phyloP scores from a whole-genome alignment of 2,113 vertebrate genomes.

The Chitala chitala region DNA sequence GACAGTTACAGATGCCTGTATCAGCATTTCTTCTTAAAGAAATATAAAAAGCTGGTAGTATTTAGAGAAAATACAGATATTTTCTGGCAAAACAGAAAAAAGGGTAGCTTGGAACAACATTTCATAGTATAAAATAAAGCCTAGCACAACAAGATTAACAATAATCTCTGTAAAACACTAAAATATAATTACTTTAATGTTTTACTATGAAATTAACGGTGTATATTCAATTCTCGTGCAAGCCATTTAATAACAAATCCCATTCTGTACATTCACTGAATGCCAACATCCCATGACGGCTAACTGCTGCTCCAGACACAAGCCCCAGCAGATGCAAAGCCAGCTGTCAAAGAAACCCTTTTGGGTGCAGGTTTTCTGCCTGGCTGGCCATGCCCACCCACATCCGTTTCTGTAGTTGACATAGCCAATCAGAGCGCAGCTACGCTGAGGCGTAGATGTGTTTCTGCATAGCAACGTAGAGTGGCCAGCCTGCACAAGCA shows the following conservation, averaged over 20 bases:
- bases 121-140: too few species aligned
- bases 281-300: too few species aligned
- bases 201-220: too few species aligned
- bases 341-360: too few species aligned
- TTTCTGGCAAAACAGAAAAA: conserved; percentile 27
- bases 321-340: too few species aligned
- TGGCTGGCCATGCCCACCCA: too few species aligned
- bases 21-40: background rate
- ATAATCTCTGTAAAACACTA: too few species aligned
- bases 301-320: too few species aligned
- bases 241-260: background rate
- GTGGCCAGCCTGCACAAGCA: conserved; percentile 9
- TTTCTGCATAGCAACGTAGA: conserved; percentile 46
- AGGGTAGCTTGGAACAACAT: too few species aligned
- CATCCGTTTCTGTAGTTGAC: conserved; percentile 10
- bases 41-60: background rate
- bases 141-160: too few species aligned
- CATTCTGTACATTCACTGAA: background rate
- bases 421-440: conserved; percentile 47
- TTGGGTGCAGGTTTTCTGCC: too few species aligned
- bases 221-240: background rate
- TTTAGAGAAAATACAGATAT: background rate
- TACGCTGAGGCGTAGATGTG: conserved; percentile 7
- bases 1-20: conserved; percentile 22
- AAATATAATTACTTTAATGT: too few species aligned